Percentiles rank a stretch among this genome's conserved stretches.
Evolutionary conservation across 2,113 vertebrate species (phyloP).

Genomic region (Strix aluco): DNA sequence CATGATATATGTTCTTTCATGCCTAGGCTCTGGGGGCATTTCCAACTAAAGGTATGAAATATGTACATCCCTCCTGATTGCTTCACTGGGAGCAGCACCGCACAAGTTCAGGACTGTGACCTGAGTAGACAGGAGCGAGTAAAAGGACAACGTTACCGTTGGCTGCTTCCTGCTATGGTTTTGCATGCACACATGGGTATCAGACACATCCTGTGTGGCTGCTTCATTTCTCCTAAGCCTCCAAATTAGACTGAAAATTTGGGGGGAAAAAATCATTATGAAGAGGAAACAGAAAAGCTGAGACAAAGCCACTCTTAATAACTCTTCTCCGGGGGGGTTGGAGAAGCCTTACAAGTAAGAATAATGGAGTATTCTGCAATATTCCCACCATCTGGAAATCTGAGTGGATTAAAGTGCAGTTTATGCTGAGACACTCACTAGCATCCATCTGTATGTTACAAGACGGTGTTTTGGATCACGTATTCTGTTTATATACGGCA

Average conservation of each 20-base stretch:
- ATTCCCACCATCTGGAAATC: neutral
- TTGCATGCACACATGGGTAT: neutral
- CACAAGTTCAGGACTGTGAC: neutral
- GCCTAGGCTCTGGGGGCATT: neutral
- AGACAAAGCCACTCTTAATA: neutral
- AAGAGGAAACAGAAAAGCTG: neutral
- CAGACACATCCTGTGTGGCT: neutral
- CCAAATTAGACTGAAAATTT: neutral
- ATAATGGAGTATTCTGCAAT: neutral
- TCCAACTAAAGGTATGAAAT: neutral
- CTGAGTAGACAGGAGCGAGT: neutral
- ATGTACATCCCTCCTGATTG: no score
- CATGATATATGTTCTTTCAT: no score
- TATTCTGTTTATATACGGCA: neutral
- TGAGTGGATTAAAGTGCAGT: neutral
- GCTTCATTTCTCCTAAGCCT: neutral
- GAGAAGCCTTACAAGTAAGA: neutral
- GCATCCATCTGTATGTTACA: neutral
- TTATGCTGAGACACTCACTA: neutral
- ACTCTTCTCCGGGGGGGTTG: neutral
- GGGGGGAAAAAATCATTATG: neutral
- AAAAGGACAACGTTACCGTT: neutral
- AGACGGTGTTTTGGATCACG: neutral
- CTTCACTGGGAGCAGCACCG: neutral
- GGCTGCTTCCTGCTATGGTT: neutral